Percentiles rank a stretch among this genome's conserved stretches.
Evolutionary conservation across 2,888 invertebrate genomes (phyloP).

Genomic region (Odontocolon sp.): DNA sequence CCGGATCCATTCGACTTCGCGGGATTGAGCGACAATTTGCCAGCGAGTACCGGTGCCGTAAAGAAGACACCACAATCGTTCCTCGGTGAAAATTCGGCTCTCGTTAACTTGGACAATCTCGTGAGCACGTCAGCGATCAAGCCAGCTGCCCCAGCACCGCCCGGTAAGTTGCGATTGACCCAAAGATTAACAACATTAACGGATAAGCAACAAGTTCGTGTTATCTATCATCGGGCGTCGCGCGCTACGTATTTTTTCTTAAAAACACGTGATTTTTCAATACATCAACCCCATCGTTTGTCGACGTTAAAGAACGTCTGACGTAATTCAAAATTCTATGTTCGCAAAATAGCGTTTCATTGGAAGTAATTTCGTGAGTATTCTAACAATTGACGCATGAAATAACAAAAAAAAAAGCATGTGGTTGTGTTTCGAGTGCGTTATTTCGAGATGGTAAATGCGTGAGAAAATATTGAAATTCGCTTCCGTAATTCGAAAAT

Average conservation of each 20-base stretch:
- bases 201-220: neutral
- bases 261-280: neutral
- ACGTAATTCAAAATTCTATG: constrained; percentile 61
- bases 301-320: constrained; percentile 22
- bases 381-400: constrained; percentile 63
- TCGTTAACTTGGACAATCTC: constrained; percentile 98
- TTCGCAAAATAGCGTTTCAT: constrained; percentile 79
- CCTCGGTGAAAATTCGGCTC: constrained; percentile 97
- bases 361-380: constrained; percentile 81
- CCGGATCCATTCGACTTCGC: constrained; percentile 88
- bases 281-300: constrained; percentile 10
- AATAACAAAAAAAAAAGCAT: constrained; percentile 30
- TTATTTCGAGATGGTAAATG: constrained; percentile 66
- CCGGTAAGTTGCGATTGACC: constrained; percentile 78
- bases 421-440: constrained; percentile 43
- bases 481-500: neutral
- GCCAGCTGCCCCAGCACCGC: constrained; percentile 79
- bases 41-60: constrained; percentile 83
- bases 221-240: neutral
- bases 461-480: neutral
- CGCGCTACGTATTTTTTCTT: constrained; percentile 10
- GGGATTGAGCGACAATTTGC: constrained; percentile 83
- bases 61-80: constrained; percentile 98
- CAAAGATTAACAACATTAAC: neutral
- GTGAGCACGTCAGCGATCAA: constrained; percentile 84